phyloP scores from a whole-genome alignment of 2,113 vertebrate genomes.

The Petrocephalus zakoni region DNA sequence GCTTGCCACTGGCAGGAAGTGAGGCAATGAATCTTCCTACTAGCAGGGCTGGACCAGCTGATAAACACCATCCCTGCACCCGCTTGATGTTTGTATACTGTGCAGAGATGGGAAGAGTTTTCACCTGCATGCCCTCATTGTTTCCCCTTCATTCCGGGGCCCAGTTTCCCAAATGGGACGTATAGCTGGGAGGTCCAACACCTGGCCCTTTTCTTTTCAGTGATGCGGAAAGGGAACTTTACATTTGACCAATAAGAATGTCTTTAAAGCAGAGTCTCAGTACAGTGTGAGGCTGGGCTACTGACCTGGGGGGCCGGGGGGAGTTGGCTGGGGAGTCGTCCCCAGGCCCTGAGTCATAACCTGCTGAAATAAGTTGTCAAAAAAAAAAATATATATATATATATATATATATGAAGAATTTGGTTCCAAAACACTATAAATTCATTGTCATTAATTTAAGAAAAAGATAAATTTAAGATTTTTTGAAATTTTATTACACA shows the following conservation, averaged over 20 bases:
- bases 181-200: neutral
- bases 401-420: too few relatives aligned
- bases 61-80: slow-evolving; percentile 27
- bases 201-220: neutral
- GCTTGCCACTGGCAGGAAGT: slow-evolving; percentile 8
- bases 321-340: neutral
- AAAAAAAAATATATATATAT: neutral
- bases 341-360: neutral
- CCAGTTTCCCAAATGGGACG: neutral
- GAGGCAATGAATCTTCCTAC: slow-evolving; percentile 14
- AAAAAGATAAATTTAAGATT: too few relatives aligned
- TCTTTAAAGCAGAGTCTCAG: neutral
- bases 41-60: neutral
- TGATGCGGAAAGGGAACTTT: neutral
- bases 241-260: neutral
- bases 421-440: too few relatives aligned
- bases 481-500: too few relatives aligned
- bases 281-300: neutral
- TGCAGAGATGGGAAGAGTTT: neutral
- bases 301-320: neutral
- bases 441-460: too few relatives aligned
- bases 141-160: neutral
- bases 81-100: slow-evolving; percentile 21
- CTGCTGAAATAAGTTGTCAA: neutral
- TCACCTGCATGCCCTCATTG: neutral